Conservation (phyloP, 2,797 vertebrate species). For the Pseudotriccus pelzelni region DNA sequence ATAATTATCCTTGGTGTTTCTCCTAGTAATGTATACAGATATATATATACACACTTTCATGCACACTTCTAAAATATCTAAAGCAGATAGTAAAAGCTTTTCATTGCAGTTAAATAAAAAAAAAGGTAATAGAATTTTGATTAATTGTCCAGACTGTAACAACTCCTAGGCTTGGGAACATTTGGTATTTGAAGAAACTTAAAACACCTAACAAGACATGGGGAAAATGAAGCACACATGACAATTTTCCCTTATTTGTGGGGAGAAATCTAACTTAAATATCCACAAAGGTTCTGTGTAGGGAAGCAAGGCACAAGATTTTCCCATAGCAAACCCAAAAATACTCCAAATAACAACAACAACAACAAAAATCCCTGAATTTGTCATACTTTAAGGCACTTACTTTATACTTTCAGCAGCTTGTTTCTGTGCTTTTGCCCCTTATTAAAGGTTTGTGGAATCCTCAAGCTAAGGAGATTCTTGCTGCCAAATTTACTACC, state of each 20-base stretch:
- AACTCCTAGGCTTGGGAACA: not conserved
- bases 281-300: not conserved
- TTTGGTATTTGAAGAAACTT: not conserved
- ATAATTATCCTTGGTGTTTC: not conserved
- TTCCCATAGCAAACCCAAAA: not conserved
- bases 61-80: not conserved
- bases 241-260: not conserved
- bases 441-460: slow-evolving; percentile 26
- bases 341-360: not conserved
- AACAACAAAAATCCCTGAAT: not conserved
- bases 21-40: not conserved
- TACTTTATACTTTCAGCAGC: not conserved
- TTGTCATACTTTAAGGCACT: not conserved
- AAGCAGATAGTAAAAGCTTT: not conserved
- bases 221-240: not conserved
- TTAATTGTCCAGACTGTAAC: not conserved
- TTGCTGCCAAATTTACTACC: slow-evolving; percentile 41
- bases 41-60: not conserved
- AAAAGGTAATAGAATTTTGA: too few species aligned
- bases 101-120: not conserved
- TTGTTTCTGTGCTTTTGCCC: not conserved
- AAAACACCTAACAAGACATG: not conserved
- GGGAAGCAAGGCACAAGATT: not conserved
- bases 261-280: not conserved
- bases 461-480: slow-evolving; percentile 13